Conservation (phyloP, 2,113 vertebrate genomes). For the Hippocampus guttulatus region DNA sequence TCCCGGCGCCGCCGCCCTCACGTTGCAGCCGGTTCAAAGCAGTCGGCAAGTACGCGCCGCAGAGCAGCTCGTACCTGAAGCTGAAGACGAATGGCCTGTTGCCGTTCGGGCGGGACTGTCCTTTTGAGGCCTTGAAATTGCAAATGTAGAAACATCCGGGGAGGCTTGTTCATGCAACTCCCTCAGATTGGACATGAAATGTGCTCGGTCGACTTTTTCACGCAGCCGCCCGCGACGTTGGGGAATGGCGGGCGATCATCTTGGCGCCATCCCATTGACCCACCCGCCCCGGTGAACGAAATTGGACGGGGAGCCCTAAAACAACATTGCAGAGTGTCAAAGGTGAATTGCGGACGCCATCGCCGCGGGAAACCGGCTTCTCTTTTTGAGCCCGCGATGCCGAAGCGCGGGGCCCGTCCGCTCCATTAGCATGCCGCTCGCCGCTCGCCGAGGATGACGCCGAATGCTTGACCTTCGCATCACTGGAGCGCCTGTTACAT, state of each 20-base stretch:
- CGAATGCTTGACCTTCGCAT: conserved; percentile 66
- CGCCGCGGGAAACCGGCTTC: background rate
- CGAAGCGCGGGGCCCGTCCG: conserved; percentile 49
- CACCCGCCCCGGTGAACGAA: background rate
- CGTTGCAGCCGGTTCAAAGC: too few species aligned
- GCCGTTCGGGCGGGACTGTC: too few species aligned
- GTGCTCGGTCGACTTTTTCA: conserved; percentile 10
- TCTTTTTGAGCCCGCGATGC: background rate
- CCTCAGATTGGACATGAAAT: background rate
- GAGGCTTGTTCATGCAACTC: background rate
- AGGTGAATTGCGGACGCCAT: conserved; percentile 3
- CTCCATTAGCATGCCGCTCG: conserved; percentile 61
- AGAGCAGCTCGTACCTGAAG: too few species aligned
- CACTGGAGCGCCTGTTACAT: conserved; percentile 18
- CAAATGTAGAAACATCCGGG: too few species aligned
- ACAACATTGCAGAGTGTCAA: background rate
- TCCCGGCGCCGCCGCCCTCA: too few species aligned
- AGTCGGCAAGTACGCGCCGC: too few species aligned
- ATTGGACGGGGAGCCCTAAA: background rate
- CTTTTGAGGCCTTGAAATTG: too few species aligned
- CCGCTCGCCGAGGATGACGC: conserved; percentile 18
- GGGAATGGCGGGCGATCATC: background rate
- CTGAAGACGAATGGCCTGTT: too few species aligned
- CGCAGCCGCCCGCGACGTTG: background rate
- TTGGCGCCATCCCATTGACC: background rate